Percentiles rank a stretch among this genome's conserved stretches.
Evolutionary conservation across 64 coral and sea anemone species (phyloP).

Genomic region (Montipora foliosa): DNA sequence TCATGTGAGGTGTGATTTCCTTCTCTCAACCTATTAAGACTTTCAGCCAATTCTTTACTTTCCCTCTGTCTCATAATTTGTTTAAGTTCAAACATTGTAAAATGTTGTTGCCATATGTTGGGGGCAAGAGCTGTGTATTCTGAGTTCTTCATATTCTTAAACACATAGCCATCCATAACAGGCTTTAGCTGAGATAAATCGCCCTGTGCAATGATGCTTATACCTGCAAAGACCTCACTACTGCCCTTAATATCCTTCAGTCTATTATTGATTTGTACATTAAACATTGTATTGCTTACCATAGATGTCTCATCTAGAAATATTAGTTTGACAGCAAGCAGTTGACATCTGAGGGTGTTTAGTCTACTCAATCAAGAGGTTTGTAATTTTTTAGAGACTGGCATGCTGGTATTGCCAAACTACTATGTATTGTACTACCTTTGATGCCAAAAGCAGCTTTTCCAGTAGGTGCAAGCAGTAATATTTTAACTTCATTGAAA

Average conservation of each 20-base stretch:
- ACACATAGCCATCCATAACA: constrained; percentile 22
- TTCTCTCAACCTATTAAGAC: not conserved
- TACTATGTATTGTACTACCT: constrained; percentile 21
- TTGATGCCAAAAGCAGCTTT: constrained; percentile 26
- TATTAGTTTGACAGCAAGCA: not conserved
- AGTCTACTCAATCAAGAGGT: constrained; percentile 13
- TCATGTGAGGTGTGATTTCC: not conserved
- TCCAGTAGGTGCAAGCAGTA: constrained; percentile 1
- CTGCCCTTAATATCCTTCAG: constrained; percentile 30
- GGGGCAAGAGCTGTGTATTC: constrained; percentile 13
- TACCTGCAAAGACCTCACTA: constrained; percentile 28
- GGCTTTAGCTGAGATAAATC: constrained; percentile 19
- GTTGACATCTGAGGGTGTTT: not conserved
- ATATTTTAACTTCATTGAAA: constrained; percentile 29
- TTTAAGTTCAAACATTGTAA: constrained; percentile 42
- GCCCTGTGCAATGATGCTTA: constrained; percentile 32
- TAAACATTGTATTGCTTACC: constrained; percentile 13
- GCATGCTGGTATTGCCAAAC: not conserved
- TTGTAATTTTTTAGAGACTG: not conserved
- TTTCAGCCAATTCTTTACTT: constrained; percentile 40
- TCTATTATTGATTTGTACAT: constrained; percentile 36
- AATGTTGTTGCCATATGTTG: not conserved
- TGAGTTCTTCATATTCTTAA: constrained; percentile 18
- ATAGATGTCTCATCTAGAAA: not conserved
- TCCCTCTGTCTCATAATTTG: constrained; percentile 17